Base-by-base conservation (phyloP, 1,140 invertebrate genomes). In the Formica selysi region DNA sequence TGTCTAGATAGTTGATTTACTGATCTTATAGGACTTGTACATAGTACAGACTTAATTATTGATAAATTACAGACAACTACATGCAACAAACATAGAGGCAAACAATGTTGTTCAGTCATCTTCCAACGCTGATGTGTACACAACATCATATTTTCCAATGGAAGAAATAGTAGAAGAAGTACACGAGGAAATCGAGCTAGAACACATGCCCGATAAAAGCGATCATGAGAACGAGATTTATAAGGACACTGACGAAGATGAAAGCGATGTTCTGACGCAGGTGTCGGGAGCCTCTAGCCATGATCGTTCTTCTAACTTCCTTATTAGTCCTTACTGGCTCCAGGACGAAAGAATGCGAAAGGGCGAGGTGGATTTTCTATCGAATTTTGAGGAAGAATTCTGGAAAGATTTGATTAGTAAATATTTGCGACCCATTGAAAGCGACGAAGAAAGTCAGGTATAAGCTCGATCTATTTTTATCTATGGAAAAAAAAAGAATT, bases 381-480 rank as follows among this genome's bases (percentile, higher is more conserved):
- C 96, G 0, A 94, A 95, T 3, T 89, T 95, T 7, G 97, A 98
- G 89, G 96, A 96, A 85, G 94, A 95, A 19, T 98, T 98, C 92
- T 98, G 97, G 97, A 96, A 96, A 73, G 96, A 97, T 29, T 91
- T 98, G 38, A 97, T 98, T 26, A 95, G 96, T 73, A 96, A 96
- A 88, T 98, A 98, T 94, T 94, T 98, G 0, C 94, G 96, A 88
- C 97, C 97, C 1, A 93, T 98, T 7, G 96, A 97, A 79, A 95
- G 89, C 38, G 92, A 91, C 70, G 76, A 90, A 64, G 89, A 94
- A 83, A 88, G 65, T 59, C 74, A 92, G 61, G 90, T 92, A 51
- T 5, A 85, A 54, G 83, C 22, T 13, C 48, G 19, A 0, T 54
- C 65, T 16, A 44, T 68, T 0, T 44, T 73, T 71, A 13, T 22